phyloP scores from a whole-genome alignment of 2,888 invertebrate species.

The Geophilus truncorum region DNA sequence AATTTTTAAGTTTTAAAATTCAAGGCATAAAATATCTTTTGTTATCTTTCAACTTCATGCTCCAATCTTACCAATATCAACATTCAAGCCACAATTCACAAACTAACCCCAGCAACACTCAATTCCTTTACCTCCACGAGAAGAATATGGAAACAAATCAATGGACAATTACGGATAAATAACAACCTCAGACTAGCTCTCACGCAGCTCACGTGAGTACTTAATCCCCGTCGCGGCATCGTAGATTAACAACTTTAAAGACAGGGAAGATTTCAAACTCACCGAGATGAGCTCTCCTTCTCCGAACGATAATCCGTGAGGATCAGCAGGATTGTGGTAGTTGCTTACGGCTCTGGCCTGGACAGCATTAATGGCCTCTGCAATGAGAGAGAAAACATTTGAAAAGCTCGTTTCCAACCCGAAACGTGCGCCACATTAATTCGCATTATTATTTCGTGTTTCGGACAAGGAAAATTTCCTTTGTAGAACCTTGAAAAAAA shows the following conservation, averaged over 20 bases:
- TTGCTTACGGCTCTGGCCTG: conserved; percentile 48
- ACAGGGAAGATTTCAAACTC: conserved; percentile 38
- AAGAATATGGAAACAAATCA: neutral
- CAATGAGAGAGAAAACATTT: conserved; percentile 38
- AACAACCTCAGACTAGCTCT: neutral
- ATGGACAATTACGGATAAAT: neutral
- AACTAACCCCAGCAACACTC: too few species aligned
- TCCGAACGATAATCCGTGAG: conserved; percentile 44
- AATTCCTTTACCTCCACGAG: too few species aligned
- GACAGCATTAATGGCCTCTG: conserved; percentile 49
- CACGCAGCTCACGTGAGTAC: neutral
- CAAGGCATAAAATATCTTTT: too few species aligned
- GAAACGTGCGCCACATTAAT: neutral
- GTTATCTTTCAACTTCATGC: too few species aligned
- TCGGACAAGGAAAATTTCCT: neutral
- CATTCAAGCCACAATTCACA: too few species aligned
- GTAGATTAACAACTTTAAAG: neutral
- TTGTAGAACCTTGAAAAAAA: neutral
- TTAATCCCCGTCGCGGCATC: neutral
- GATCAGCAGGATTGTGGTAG: conserved; percentile 46
- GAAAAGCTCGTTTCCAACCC: neutral
- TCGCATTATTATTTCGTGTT: neutral
- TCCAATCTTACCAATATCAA: too few species aligned
- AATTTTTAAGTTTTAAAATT: too few species aligned
- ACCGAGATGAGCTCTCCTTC: conserved; percentile 51